Conservation (phyloP, 37 sponge, comb jelly and placozoan genomes). For the Corticium candelabrum region DNA sequence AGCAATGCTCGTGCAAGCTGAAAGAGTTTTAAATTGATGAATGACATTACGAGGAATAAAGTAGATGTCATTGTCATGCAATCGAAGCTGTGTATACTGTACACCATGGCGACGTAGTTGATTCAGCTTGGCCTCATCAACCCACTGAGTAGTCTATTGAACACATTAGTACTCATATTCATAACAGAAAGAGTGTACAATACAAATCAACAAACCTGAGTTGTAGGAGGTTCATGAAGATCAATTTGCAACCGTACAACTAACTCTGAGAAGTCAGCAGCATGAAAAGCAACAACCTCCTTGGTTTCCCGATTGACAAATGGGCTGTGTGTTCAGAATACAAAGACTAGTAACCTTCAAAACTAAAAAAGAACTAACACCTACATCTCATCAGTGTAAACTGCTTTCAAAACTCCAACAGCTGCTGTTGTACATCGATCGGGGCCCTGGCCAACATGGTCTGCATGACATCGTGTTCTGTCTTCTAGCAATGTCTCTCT, state of each 20-base stretch:
- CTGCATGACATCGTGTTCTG: conserved; percentile 89
- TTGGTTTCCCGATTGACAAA: conserved; percentile 34
- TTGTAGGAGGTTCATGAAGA: conserved; percentile 84
- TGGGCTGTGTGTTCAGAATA: not conserved
- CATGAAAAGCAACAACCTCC: conserved; percentile 89
- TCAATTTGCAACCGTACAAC: conserved; percentile 69
- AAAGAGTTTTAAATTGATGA: conserved; percentile 87
- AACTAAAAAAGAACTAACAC: not conserved
- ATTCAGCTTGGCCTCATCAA: conserved; percentile 90
- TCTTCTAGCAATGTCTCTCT: conserved; percentile 84
- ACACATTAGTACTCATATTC: not conserved
- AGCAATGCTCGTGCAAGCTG: conserved; percentile 83
- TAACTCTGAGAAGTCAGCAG: conserved; percentile 62
- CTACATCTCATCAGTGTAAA: conserved; percentile 28
- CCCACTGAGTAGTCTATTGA: conserved; percentile 88
- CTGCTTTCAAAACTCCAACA: conserved; percentile 82
- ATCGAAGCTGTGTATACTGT: conserved; percentile 58
- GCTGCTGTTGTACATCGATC: conserved; percentile 78
- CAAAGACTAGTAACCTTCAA: not conserved
- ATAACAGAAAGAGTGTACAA: not conserved
- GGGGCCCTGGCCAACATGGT: conserved; percentile 64
- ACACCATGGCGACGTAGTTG: conserved; percentile 68
- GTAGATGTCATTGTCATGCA: conserved; percentile 84
- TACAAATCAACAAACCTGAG: conserved; percentile 46
- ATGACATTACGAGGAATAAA: conserved; percentile 93